phyloP scores from a whole-genome alignment of 1,140 invertebrate species.

The Uloborus diversus region DNA sequence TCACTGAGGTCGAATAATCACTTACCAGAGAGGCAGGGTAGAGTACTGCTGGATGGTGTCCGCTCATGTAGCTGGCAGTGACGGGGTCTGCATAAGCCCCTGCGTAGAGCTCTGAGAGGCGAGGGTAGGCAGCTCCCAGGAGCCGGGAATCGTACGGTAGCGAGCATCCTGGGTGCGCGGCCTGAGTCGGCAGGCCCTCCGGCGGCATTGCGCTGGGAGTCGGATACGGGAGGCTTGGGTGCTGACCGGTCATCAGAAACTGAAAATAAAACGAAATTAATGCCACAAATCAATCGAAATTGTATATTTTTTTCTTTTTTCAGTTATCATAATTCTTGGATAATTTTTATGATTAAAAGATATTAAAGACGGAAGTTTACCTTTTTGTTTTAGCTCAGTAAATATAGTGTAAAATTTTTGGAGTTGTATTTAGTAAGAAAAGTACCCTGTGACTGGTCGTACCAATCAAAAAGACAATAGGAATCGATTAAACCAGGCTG shows the following conservation, averaged over 20 bases:
- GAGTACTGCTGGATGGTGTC: conserved; percentile 25
- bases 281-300: no score
- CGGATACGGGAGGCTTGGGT: conserved; percentile 29
- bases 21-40: conserved; percentile 41
- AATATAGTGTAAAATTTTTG: no score
- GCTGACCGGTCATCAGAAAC: conserved; percentile 55
- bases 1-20: no score
- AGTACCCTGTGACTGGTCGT: no score
- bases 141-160: conserved; percentile 35
- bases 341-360: no score
- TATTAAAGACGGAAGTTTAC: no score
- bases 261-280: neutral
- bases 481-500: no score
- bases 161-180: conserved; percentile 32
- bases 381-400: no score
- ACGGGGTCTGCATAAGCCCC: conserved; percentile 28
- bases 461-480: no score
- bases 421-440: no score
- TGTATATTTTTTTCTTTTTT: no score
- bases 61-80: conserved; percentile 26
- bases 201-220: conserved; percentile 28
- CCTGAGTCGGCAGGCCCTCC: conserved; percentile 17
- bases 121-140: conserved; percentile 12
- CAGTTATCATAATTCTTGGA: no score
- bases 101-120: conserved; percentile 25